Percentiles rank a stretch among this genome's conserved stretches.
These are phyloP conservation scores for Laspeyria flexula DNA, from an alignment of 2,888 invertebrate genomes.

Conservation along the genomic window DNA sequence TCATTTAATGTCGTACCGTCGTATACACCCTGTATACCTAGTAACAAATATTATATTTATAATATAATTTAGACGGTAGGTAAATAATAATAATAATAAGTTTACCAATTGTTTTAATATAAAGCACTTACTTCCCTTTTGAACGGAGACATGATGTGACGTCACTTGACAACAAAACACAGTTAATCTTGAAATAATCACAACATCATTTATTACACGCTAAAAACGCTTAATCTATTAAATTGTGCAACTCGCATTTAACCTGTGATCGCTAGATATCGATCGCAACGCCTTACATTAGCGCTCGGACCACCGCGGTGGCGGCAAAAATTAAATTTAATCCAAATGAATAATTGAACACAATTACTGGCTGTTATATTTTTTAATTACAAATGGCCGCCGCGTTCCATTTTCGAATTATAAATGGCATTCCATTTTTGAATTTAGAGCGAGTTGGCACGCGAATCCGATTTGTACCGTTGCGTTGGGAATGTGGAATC, in stretches of 20 bases:
- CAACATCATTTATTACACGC: slow-evolving; percentile 13
- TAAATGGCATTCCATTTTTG: slow-evolving; percentile 6
- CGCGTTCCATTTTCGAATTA: slow-evolving; percentile 17
- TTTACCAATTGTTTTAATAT: no score
- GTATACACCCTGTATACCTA: no score
- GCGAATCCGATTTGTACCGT: background rate
- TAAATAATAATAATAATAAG: no score
- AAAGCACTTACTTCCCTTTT: no score
- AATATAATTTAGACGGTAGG: no score
- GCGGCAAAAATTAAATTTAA: slow-evolving; percentile 27
- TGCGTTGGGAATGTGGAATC: background rate
- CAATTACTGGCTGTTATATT: slow-evolving; percentile 16
- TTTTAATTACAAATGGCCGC: slow-evolving; percentile 8
- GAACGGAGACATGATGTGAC: no score
- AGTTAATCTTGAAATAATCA: no score
- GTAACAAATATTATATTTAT: no score
- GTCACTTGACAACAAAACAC: no score
- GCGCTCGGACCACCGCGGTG: slow-evolving; percentile 33
- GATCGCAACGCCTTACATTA: slow-evolving; percentile 37
- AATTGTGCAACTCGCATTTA: slow-evolving; percentile 35
- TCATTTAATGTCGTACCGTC: no score
- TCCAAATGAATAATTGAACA: slow-evolving; percentile 33
- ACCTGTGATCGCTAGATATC: slow-evolving; percentile 22
- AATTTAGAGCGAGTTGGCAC: slow-evolving; percentile 1
- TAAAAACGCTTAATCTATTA: slow-evolving; percentile 34